Evolutionary conservation across 2,888 invertebrate species (phyloP).

Genomic region (Drosophila phalerata): DNA sequence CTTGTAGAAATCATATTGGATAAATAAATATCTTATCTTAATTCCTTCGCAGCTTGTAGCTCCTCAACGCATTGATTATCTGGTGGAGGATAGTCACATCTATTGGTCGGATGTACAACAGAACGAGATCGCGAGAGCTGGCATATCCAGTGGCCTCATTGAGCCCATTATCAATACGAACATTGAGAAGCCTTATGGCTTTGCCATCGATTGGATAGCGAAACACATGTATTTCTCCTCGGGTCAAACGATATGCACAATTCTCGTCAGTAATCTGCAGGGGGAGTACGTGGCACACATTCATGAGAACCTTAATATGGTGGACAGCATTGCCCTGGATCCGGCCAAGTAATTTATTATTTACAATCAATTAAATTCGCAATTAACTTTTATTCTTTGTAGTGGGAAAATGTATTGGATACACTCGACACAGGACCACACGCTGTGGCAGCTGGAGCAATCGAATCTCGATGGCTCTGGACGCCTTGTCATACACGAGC

Average conservation of each 20-base stretch:
- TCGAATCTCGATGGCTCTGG: constrained; percentile 89
- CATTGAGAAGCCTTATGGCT: constrained; percentile 87
- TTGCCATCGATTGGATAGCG: constrained; percentile 94
- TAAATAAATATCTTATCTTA: not conserved
- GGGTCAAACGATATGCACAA: constrained; percentile 86
- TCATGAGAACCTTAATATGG: constrained; percentile 84
- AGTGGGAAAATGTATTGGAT: constrained; percentile 88
- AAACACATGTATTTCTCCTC: constrained; percentile 88
- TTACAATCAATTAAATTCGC: constrained; percentile 5
- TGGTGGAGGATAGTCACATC: constrained; percentile 88
- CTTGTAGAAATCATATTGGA: too few species aligned
- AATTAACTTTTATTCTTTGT: constrained; percentile 9
- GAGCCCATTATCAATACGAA: constrained; percentile 91
- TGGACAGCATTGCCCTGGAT: constrained; percentile 90
- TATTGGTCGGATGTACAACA: constrained; percentile 93
- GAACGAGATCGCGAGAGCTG: constrained; percentile 91
- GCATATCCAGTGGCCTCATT: constrained; percentile 89
- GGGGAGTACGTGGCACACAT: constrained; percentile 89
- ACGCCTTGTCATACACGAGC: constrained; percentile 80
- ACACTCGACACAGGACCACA: constrained; percentile 85
- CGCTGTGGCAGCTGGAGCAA: constrained; percentile 86
- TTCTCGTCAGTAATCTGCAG: constrained; percentile 90
- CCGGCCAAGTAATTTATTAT: constrained; percentile 86
- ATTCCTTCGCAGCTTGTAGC: constrained; percentile 87
- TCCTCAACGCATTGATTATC: constrained; percentile 90